Base-by-base conservation (phyloP, 2,797 vertebrate genomes). In the Characodon lateralis region DNA sequence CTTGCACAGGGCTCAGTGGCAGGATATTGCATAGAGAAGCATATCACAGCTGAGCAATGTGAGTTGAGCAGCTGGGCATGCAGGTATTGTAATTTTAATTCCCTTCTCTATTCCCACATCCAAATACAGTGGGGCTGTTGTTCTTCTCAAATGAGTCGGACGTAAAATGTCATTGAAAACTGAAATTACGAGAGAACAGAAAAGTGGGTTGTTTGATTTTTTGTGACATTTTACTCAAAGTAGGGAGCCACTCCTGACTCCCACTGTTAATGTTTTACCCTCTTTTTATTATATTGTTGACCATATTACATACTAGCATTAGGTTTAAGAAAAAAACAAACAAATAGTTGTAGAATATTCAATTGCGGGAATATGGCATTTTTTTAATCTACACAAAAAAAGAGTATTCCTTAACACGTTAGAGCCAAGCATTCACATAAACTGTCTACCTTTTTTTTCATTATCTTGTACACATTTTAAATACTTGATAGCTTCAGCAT, bases 31-130 rank as follows among this genome's bases (percentile, higher is more conserved):
- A 91, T 46, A 82, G 89, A 92, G 88, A 91, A 88, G 90, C 82
- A 82, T 89, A 85, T 88, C 94, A 92, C 90, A 91, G 92, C 87
- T 74, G 82, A 92, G 93, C 92, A 94, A 91, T 94, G 92, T 86
- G 84, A 89, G 85, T 89, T 84, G 84, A 86, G 90, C 91, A 90
- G 91, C 90, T 93, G 91, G 88, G 91, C 89, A 92, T 91, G 88
- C 89, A 93, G 90, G 94, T 93, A 94, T 93, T 91, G 88, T 93
- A 89, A 94, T 94, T 93, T 90, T 89, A 94, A 93, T 93, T 93
- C 91, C 85, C 76, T 63, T 82, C 85, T 88, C 89, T 78, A 87
- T 94, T 93, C 90, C 87, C 91, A 86, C n/a, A n/a, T 87, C 76
- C 68, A 79, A 43, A 70, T 85, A 87, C 84, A 88, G 90, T 82